Percentiles rank a stretch among this genome's conserved stretches.
These are phyloP conservation scores for Terrapene triunguis DNA, from an alignment of 2,113 vertebrate genomes.

Conservation along the genomic window DNA sequence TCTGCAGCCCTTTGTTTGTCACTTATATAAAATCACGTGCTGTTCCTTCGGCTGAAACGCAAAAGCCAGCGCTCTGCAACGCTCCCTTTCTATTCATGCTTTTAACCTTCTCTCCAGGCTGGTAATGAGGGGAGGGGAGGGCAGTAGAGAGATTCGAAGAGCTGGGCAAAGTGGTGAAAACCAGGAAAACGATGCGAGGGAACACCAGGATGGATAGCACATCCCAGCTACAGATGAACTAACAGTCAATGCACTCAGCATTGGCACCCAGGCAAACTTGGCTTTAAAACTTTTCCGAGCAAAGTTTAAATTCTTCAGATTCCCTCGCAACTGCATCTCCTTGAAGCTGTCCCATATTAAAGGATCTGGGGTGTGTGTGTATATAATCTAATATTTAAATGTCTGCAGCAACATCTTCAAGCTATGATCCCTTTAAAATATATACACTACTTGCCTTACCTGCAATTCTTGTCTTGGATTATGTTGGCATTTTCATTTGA, in stretches of 20 bases:
- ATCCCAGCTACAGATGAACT: neutral
- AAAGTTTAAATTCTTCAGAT: neutral
- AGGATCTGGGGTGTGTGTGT: neutral
- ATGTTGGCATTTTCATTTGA: neutral
- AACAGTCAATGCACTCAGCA: accelerated
- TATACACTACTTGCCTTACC: neutral
- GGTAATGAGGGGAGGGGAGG: neutral
- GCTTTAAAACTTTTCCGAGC: neutral
- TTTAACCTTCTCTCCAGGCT: neutral
- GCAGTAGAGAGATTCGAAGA: neutral
- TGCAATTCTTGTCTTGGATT: neutral
- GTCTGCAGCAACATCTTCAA: neutral
- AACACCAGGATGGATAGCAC: too few species aligned
- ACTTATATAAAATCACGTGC: accelerated
- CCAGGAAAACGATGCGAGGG: too few species aligned
- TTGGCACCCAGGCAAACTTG: neutral
- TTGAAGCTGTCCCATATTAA: neutral
- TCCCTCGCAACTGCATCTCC: accelerated
- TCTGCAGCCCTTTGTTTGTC: neutral
- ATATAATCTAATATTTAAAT: neutral
- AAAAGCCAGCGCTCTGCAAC: accelerated
- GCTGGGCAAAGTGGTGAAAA: neutral
- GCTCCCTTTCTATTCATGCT: neutral
- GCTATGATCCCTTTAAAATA: neutral
- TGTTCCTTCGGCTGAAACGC: neutral